Percentiles rank a stretch among this genome's conserved stretches.
Evolutionary conservation across 2,113 vertebrate genomes (phyloP).

Genomic region (Lonchura striata): DNA sequence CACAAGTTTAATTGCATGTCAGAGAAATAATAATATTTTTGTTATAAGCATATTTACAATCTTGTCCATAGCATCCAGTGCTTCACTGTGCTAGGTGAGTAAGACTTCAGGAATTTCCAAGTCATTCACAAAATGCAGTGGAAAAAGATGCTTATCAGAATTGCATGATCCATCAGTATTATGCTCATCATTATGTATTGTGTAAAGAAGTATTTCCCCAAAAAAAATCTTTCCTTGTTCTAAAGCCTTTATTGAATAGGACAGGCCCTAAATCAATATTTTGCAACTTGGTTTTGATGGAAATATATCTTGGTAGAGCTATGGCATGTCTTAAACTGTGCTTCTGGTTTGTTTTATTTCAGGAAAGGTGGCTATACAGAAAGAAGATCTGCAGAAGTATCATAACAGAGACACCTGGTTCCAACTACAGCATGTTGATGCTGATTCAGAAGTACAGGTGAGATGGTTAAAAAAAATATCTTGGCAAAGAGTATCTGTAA

Average conservation of each 20-base stretch:
- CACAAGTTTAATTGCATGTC: not conserved
- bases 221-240: not conserved
- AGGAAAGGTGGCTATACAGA: constrained; percentile 97
- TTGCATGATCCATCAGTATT: not conserved
- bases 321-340: not conserved
- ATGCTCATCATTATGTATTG: not conserved
- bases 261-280: not conserved
- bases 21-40: not conserved
- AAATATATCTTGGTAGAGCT: not conserved
- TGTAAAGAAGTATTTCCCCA: not conserved
- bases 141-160: not conserved
- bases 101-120: not conserved
- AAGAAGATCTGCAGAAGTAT: constrained; percentile 96
- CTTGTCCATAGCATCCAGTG: not conserved
- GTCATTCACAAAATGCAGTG: not conserved
- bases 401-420: constrained; percentile 99
- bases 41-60: not conserved
- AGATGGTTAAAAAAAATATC: not conserved
- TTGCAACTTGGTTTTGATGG: not conserved
- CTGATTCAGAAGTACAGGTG: constrained; percentile 98
- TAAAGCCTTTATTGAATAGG: not conserved
- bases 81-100: not conserved
- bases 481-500: not conserved
- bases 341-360: constrained; percentile 10
- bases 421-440: constrained; percentile 93